Base-by-base conservation (phyloP, 2,113 vertebrate genomes). In the Cichladusa arquata region DNA sequence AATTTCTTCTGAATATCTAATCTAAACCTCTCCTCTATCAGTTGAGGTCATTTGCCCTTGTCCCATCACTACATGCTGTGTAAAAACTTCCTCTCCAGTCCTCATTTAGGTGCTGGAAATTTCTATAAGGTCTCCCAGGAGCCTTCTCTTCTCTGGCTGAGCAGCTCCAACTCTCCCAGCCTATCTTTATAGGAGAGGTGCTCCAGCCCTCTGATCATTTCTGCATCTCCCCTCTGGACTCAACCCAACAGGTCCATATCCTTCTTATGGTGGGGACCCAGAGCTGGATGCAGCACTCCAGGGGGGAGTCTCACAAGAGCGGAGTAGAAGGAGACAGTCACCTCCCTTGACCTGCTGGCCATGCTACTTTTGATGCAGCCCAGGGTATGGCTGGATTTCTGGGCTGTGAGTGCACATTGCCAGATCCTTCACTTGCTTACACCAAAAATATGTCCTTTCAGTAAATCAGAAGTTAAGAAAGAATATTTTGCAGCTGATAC, bases 221-320 rank as follows among this genome's bases (percentile, higher is more conserved):
- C 17, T 66, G 28, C 17, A 8, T 34, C 29, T 7, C 13, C 29
- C 16, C n/a, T 60, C 53, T 40, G 33, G 53, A 53, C 11, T 60
- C 14, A 24, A 28, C 9, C 44, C 26, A 72, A 58, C 19, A 65
- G 20, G 44, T 50, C 11, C 44, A 28, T 7, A 57, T 38, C 19
- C 28, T 47, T 47, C 10, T 34, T 40, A 31, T 7, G 45, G 20
- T 76, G 70, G 6, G 19, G 29, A 45, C 3, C 16, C 45, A 47
- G 38, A 60, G 38, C n/a, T 40, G 24, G 61, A 53, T 60, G 38
- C n/a, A 67, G 19, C 23, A 53, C 16, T 60, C 45, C 38, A 40
- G 13, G 4, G 4, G 5, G 4, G 0, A 26, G 8, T 40, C 24
- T 53, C 28, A 11, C n/a, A 58, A n/a, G n/a, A 53, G 11, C 8